Evolutionary conservation across 2,888 invertebrate genomes (phyloP).

Genomic region (Bombylius major): DNA sequence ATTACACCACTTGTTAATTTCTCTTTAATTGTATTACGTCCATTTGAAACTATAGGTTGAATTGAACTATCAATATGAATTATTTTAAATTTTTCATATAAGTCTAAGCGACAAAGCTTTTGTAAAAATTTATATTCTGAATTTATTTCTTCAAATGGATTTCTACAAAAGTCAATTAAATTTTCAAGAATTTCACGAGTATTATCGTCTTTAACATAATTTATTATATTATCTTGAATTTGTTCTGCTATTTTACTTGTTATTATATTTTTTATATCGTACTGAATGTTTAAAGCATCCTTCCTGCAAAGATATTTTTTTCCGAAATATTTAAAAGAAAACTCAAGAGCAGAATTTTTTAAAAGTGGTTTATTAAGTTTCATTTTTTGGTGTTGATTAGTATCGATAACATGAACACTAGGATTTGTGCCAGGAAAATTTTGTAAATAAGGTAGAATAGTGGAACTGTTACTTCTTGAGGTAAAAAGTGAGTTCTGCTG

Average conservation of each 20-base stretch:
- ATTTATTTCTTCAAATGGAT: not conserved
- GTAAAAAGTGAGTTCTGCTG: not conserved
- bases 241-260: not conserved
- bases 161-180: not conserved
- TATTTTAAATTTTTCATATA: not conserved
- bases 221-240: not conserved
- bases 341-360: not conserved
- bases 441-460: not conserved
- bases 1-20: not conserved
- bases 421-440: not conserved
- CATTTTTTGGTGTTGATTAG: not conserved
- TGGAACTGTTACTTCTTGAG: not conserved
- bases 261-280: not conserved
- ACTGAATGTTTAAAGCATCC: not conserved
- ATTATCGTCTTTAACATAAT: not conserved
- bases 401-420: not conserved
- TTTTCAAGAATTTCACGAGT: not conserved
- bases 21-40: not conserved
- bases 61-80: not conserved
- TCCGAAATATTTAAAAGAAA: not conserved
- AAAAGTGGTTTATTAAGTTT: not conserved
- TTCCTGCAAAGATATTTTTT: not conserved
- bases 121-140: constrained; percentile 2
- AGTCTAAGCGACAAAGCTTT: not conserved
- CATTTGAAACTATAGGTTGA: not conserved